A percentile compares a stretch with the other conserved stretches of the same genome.
Conservation (phyloP, 2,113 vertebrate species). For the Corapipo altera region DNA sequence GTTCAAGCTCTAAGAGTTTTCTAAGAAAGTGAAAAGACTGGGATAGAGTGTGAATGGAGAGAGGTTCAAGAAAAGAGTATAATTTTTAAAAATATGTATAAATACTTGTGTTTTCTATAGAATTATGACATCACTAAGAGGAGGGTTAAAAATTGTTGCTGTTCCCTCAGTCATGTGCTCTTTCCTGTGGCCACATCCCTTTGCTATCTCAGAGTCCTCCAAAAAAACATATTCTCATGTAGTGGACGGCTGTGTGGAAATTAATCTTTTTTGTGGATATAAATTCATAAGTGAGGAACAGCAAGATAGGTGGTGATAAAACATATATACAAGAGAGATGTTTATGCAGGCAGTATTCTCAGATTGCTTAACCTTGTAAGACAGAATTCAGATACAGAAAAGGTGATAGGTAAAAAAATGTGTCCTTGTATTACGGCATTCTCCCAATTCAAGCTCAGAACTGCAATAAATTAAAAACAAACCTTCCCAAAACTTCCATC, state of each 20-base stretch:
- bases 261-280: not conserved
- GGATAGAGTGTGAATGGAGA: not conserved
- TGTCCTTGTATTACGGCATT: not conserved
- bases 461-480: slow-evolving; percentile 23
- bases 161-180: not conserved
- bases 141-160: not conserved
- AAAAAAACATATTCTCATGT: not conserved
- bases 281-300: not conserved
- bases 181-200: not conserved
- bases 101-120: not conserved
- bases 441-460: not conserved
- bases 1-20: not conserved
- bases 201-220: not conserved
- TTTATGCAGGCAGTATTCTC: not conserved
- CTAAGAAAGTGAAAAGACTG: not conserved
- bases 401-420: not conserved
- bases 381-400: not conserved
- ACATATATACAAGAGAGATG: not conserved
- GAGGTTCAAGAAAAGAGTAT: not conserved
- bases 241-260: not conserved
- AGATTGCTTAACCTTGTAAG: slow-evolving; percentile 16
- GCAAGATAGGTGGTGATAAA: not conserved
- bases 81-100: not conserved
- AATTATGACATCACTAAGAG: not conserved
- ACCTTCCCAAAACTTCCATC: slow-evolving; percentile 34